Evolutionary conservation across 1,140 invertebrate species (phyloP), one percentile per base, ranked within the genome.

Genomic region (Phortica variegata): DNA sequence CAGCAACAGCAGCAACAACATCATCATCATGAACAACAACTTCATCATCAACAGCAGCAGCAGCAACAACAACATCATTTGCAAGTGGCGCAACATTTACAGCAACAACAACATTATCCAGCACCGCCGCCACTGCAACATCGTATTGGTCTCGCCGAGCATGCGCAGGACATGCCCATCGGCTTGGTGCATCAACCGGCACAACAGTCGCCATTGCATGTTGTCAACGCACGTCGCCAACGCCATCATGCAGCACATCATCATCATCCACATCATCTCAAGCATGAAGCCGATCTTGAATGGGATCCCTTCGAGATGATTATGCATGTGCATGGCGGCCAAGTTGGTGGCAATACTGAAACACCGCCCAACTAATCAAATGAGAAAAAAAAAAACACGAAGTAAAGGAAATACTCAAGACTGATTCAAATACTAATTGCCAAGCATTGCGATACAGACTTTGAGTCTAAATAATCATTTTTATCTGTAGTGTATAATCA

Each of bases 231-330:
- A 2, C 4, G 40, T 32, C 5, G 10, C 18, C 18, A 20, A 29
- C 20, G 12, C 8, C 48, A 50, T 13, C 39, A 26, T 42, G 45
- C 47, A 12, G 26, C 54, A 7, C 23, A 48, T 23, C 46, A 45
- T 43, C 42, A 63, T 32, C 65, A 61, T 16, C 42, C 54, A 16
- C 60, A 59, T 34, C 56, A 65, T 12, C 38, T 71, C 6, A 66
- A 71, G 44, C 66, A 73, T 42, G 55, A 62, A n/a, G 50, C 65
- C 1, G 70, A 73, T 46, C 52, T 73, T 20, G 70, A 73, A 39
- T 73, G 70, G 70, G 70, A 73, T 65, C 70, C 70, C 19, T 73
- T 73, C 16, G 70, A 73, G 43, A 73, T 73, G 70, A 73, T 73
- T 29, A 49, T 73, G 2, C 70, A 73, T 33, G 70, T 73, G 36